Percentiles rank a stretch among this genome's conserved stretches.
phyloP scores from a whole-genome alignment of 1,140 invertebrate genomes.

The Drosophila parabipectinata region DNA sequence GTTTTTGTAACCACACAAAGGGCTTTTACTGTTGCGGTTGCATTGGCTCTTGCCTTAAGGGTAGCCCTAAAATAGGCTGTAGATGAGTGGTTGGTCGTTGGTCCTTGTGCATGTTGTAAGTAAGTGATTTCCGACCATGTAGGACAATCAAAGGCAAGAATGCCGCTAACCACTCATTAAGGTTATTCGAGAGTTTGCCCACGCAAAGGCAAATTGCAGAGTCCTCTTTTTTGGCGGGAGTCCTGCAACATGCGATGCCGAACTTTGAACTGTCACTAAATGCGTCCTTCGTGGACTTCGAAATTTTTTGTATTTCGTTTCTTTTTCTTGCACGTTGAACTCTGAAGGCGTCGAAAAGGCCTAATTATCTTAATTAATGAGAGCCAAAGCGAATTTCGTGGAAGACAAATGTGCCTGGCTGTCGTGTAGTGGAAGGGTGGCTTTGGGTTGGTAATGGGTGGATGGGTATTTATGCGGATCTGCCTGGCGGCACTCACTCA shows the following conservation, averaged over 20 bases:
- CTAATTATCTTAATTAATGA: slow-evolving; percentile 83
- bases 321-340: slow-evolving; percentile 61
- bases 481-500: slow-evolving; percentile 62
- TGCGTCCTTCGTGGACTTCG: slow-evolving; percentile 11
- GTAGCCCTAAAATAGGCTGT: background rate
- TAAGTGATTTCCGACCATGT: slow-evolving; percentile 19
- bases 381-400: slow-evolving; percentile 79
- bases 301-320: slow-evolving; percentile 23
- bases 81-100: slow-evolving; percentile 2
- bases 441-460: slow-evolving; percentile 9
- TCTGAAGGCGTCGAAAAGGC: slow-evolving; percentile 80
- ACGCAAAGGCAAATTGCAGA: slow-evolving; percentile 52
- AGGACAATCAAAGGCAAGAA: slow-evolving; percentile 44
- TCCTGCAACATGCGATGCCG: slow-evolving; percentile 32
- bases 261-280: slow-evolving; percentile 62
- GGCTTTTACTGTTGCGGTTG: slow-evolving; percentile 23
- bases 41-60: slow-evolving; percentile 5
- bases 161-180: slow-evolving; percentile 63
- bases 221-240: slow-evolving; percentile 13
- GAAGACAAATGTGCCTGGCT: slow-evolving; percentile 72
- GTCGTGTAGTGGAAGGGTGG: slow-evolving; percentile 22
- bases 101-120: background rate
- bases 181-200: slow-evolving; percentile 39
- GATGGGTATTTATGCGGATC: slow-evolving; percentile 26
- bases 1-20: background rate